Evolutionary conservation across 2,113 vertebrate genomes (phyloP), one percentile per base, ranked within the genome.

Genomic region (Gambusia affinis): DNA sequence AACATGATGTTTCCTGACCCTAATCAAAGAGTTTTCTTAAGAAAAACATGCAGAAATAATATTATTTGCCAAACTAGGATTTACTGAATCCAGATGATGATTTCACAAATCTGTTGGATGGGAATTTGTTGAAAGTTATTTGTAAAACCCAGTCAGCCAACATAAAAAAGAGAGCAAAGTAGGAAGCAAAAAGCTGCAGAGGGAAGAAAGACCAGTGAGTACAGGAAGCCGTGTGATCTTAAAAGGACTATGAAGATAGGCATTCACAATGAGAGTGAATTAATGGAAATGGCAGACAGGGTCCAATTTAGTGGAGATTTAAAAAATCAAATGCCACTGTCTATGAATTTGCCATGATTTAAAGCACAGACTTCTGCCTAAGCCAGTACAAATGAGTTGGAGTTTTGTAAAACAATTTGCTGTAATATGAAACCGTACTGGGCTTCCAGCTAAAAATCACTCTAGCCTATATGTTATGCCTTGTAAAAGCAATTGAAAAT

Each of bases 251-350:
- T 78, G 70, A 82, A 78, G 79, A 86, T 57, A 60, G 82, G 80
- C 71, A 66, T 37, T 64, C 71, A 67, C 75, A 85, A 77, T 79
- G 64, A 73, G 75, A 76, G 60, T 29, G 72, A 81, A 85, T 85
- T 69, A 80, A 85, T 60, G 73, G 67, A 84, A 87, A 85, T 74
- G 76, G 79, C 62, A 82, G 60, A 83, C 31, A 31, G 54, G 57
- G 61, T 79, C 60, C 64, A 85, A 84, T 89, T 82, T 80, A 70
- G 69, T 33, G 22, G 76, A 87, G 78, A 89, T 87, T 84, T 84
- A 88, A 80, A 71, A 85, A 85, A 90, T 91, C 82, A 87, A 91
- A 91, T 80, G 77, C 44, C 71, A 76, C 66, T 68, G 73, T 72
- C 64, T 82, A 87, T 85, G 81, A 88, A 88, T 92, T 86, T 88